phyloP scores from a whole-genome alignment of 2,888 invertebrate species.

The Eucriotettix oculatus region DNA sequence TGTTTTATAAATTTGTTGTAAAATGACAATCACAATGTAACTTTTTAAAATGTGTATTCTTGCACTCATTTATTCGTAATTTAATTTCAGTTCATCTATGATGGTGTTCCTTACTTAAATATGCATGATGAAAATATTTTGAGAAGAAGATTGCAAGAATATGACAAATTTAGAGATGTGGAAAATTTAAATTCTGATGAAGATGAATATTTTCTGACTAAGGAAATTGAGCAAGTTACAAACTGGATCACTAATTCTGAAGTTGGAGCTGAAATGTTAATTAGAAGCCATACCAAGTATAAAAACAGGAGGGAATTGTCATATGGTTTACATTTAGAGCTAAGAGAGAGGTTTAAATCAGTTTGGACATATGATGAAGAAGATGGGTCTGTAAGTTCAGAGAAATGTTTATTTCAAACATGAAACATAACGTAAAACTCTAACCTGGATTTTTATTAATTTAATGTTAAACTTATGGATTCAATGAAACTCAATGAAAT shows the following conservation, averaged over 20 bases:
- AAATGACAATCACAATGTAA: no score
- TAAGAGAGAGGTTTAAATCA: neutral
- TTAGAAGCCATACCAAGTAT: constrained; percentile 14
- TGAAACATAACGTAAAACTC: no score
- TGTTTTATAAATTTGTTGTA: no score
- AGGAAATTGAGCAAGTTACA: constrained; percentile 20
- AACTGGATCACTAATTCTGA: constrained; percentile 23
- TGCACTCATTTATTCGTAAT: no score
- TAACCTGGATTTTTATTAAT: no score
- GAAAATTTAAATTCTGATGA: constrained; percentile 7
- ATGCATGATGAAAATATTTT: constrained; percentile 32
- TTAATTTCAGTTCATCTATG: constrained; percentile 41
- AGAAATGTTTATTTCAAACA: neutral
- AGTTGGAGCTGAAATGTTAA: constrained; percentile 19
- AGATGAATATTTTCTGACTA: constrained; percentile 19
- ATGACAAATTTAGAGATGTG: constrained; percentile 17
- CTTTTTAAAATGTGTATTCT: no score
- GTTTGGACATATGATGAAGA: neutral
- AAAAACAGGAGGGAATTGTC: neutral
- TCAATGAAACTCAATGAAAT: no score
- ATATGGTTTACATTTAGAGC: neutral
- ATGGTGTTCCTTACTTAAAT: constrained; percentile 51
- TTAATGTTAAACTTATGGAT: no score
- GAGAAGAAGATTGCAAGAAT: constrained; percentile 21
- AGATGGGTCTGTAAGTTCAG: neutral